Conservation (phyloP, 2,888 invertebrate species). For the Heteromurus nitidus region DNA sequence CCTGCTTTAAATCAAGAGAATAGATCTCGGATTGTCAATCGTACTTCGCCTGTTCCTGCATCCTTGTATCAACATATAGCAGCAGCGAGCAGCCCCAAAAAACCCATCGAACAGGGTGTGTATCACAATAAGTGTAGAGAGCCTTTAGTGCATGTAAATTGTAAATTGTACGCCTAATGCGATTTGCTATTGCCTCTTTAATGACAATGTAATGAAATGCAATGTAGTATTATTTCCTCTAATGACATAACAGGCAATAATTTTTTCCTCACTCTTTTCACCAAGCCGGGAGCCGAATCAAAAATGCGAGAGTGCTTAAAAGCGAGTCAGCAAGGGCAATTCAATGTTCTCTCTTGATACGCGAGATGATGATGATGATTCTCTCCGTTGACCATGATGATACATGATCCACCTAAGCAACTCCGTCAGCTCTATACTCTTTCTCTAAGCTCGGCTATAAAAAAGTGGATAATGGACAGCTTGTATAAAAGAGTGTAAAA, state of each 20-base stretch:
- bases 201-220: conserved; percentile 54
- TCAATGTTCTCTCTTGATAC: no score
- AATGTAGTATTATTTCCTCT: conserved; percentile 52
- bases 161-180: conserved; percentile 47
- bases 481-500: no score
- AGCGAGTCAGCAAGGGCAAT: conserved; percentile 3
- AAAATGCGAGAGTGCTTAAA: not conserved
- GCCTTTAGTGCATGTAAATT: conserved; percentile 55
- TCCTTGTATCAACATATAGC: no score
- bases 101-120: conserved; percentile 42
- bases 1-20: no score
- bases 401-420: conserved; percentile 30
- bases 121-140: conserved; percentile 30
- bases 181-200: conserved; percentile 50
- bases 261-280: conserved; percentile 47
- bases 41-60: no score
- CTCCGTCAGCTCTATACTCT: conserved; percentile 19
- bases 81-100: no score
- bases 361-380: conserved; percentile 15
- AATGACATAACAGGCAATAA: conserved; percentile 55
- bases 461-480: no score
- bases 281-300: conserved; percentile 21
- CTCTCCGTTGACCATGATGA: conserved; percentile 17
- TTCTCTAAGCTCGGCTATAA: no score
- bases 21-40: no score